Base-by-base conservation (phyloP, 1,140 invertebrate genomes). In the Calephelis virginiensis region DNA sequence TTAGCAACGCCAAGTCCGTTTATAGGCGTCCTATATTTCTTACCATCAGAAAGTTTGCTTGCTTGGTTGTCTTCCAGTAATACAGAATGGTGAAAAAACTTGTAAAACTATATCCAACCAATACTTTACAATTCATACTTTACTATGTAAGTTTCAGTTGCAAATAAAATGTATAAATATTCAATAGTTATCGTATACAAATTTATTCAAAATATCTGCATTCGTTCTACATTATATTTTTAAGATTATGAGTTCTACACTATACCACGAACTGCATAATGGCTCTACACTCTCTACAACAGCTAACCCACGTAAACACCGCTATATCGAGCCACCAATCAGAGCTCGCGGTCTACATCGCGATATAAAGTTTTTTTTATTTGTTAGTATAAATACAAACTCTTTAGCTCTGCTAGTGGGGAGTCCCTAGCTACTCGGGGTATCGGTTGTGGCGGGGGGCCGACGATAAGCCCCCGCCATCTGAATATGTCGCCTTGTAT, bases 361-460 rank as follows among this genome's bases (percentile, higher is more conserved):
- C 81, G 81, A 60, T 77, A 66, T 68, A 37, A 14, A 73, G 74
- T 68, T 81, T 77, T 77, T 70, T 65, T n/a, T 11, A 14, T 0
- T 17, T n/a, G 9, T 40, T 8, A 12, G 66, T 62, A 78, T 82
- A 79, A 67, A 84, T 82, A 82, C 67, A 37, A 67, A 28, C 8
- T 5, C 10, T 28, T 28, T 37, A 3, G 6, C 0, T 4, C 0
- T 0, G 9, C 4, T 0, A 9, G 43, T 53, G 77, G 83, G 80
- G 70, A 75, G 79, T 82, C 80, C 81, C 49, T 63, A 68, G 78
- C 77, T 85, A 81, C 81, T 67, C 70, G 74, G 83, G 67, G 56
- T 71, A 64, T 81, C 78, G 83, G 81, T 80, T n/a, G 65, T 78
- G 78, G 81, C 70, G 81, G 74, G 63, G 74, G 72, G 75, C 80